Percentiles rank a stretch among this genome's conserved stretches.
Conservation (phyloP, 1,140 invertebrate genomes). For the Odontomachus brunneus region DNA sequence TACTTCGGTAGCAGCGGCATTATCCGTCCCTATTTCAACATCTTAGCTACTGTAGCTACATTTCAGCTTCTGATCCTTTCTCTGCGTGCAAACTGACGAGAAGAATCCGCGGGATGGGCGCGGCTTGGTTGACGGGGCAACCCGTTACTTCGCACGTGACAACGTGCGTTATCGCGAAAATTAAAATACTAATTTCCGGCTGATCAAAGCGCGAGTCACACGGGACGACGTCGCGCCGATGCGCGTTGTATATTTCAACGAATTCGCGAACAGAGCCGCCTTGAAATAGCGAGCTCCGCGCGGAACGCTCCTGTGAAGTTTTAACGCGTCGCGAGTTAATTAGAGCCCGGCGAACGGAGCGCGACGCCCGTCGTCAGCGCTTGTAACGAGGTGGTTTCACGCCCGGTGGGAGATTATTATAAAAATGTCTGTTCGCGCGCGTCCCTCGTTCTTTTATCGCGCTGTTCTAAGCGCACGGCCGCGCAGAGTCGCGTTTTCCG, state of each 20-base stretch:
- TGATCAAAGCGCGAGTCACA: conserved; percentile 44
- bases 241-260: conserved; percentile 43
- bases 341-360: not conserved
- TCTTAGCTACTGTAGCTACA: no score
- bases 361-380: not conserved
- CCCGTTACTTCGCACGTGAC: not conserved
- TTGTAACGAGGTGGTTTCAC: conserved; percentile 11
- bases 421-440: no score
- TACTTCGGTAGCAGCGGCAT: no score
- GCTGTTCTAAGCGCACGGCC: no score
- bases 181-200: conserved; percentile 56
- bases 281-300: not conserved
- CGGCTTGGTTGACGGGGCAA: no score
- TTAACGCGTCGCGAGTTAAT: conserved; percentile 50
- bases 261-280: not conserved
- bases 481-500: no score
- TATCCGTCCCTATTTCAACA: no score
- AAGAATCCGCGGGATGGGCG: no score
- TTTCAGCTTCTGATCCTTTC: no score
- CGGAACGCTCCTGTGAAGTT: conserved; percentile 13
- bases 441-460: no score
- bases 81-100: no score
- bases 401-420: not conserved
- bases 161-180: conserved; percentile 3
- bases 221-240: conserved; percentile 10